Percentiles rank a stretch among this genome's conserved stretches.
These are phyloP conservation scores for Bolborhynchus lineola DNA, from an alignment of 2,113 vertebrate genomes.

Conservation along the genomic window DNA sequence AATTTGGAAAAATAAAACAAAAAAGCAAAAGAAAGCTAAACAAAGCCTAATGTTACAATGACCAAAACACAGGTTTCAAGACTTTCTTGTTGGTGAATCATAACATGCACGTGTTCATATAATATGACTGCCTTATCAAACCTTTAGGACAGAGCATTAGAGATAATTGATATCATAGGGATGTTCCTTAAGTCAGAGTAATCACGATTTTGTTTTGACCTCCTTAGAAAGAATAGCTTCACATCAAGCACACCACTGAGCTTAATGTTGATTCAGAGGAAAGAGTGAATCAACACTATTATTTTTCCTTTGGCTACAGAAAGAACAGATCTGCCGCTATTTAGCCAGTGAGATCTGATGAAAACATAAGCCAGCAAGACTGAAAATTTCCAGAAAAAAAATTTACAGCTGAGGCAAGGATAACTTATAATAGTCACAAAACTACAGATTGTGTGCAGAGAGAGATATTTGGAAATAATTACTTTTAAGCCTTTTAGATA, in stretches of 20 bases:
- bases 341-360: not conserved
- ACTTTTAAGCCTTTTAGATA: not conserved
- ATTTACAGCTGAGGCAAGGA: constrained; percentile 44
- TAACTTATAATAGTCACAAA: constrained; percentile 59
- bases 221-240: constrained; percentile 15
- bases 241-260: not conserved
- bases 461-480: not conserved
- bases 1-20: not conserved
- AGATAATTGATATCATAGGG: not conserved
- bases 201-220: constrained; percentile 6
- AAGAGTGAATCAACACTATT: constrained; percentile 30
- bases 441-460: not conserved
- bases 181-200: constrained; percentile 3
- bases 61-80: not conserved
- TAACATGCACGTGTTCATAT: not conserved
- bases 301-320: not conserved
- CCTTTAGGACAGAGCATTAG: not conserved
- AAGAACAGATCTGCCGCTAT: not conserved
- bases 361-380: not conserved
- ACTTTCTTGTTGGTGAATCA: not conserved
- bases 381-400: constrained; percentile 21
- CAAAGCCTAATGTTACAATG: not conserved
- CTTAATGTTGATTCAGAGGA: not conserved
- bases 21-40: not conserved
- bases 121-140: not conserved